Evolutionary conservation across 2,888 invertebrate genomes (phyloP).

Genomic region (Diachrysia chrysitis): DNA sequence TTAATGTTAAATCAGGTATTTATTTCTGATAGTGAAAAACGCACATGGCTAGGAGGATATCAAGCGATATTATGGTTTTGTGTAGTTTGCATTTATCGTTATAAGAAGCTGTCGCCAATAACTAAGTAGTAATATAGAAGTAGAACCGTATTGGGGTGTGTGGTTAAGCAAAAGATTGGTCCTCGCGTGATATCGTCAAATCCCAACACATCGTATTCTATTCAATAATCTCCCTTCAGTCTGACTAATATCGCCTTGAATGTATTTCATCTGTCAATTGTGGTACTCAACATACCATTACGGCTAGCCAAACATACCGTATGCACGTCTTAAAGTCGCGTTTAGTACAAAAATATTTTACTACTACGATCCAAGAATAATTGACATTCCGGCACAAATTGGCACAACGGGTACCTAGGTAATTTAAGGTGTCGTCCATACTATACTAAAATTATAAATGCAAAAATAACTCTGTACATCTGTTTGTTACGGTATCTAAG

Average conservation of each 20-base stretch:
- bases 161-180: too few relatives aligned
- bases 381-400: neutral
- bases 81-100: too few relatives aligned
- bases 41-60: too few relatives aligned
- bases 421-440: neutral
- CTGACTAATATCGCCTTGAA: neutral
- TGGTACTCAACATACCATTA: neutral
- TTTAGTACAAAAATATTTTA: neutral
- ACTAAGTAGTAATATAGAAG: too few relatives aligned
- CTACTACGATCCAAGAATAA: neutral
- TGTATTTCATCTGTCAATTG: neutral
- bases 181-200: too few relatives aligned
- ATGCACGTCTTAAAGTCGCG: neutral
- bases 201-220: neutral
- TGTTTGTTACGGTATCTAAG: too few relatives aligned
- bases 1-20: too few relatives aligned
- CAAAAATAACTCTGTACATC: neutral
- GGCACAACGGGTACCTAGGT: too few relatives aligned
- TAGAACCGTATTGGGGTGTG: too few relatives aligned
- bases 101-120: too few relatives aligned
- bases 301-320: neutral
- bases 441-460: neutral
- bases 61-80: too few relatives aligned
- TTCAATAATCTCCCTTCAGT: neutral
- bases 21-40: too few relatives aligned